phyloP scores from a whole-genome alignment of 2,888 invertebrate species.

The Melinopterus prodromus region DNA sequence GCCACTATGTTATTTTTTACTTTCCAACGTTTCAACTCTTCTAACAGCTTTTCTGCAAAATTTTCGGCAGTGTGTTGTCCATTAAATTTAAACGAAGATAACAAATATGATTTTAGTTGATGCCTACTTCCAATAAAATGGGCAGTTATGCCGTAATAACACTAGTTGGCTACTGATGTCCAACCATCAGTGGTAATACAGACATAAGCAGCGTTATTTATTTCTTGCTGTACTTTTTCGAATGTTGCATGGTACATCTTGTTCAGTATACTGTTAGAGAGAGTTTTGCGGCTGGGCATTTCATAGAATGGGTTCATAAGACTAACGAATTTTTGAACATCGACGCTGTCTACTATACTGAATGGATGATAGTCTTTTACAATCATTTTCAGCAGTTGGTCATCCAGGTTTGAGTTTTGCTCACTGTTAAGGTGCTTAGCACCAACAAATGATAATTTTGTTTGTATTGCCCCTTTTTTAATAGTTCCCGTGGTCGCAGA shows the following conservation, averaged over 20 bases:
- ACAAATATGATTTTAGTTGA: constrained; percentile 38
- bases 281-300: constrained; percentile 45
- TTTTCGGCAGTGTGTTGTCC: constrained; percentile 43
- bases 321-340: constrained; percentile 47
- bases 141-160: constrained; percentile 44
- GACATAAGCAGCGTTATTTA: constrained; percentile 34
- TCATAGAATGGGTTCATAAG: constrained; percentile 47
- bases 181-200: constrained; percentile 40
- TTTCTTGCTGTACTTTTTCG: constrained; percentile 36
- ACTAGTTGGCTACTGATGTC: constrained; percentile 42
- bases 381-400: constrained; percentile 46
- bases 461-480: no score
- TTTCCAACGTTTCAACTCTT: constrained; percentile 32
- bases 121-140: constrained; percentile 42
- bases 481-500: background rate
- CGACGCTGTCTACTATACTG: constrained; percentile 49
- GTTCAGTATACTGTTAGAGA: constrained; percentile 45
- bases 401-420: constrained; percentile 42
- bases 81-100: constrained; percentile 40
- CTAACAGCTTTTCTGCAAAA: constrained; percentile 34
- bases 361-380: constrained; percentile 50
- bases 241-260: constrained; percentile 37
- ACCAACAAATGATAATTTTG: constrained; percentile 14
- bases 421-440: background rate
- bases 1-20: constrained; percentile 41